These are phyloP conservation scores for Sceloporus undulatus DNA, from an alignment of 2,113 vertebrate species.

Conservation along the genomic window DNA sequence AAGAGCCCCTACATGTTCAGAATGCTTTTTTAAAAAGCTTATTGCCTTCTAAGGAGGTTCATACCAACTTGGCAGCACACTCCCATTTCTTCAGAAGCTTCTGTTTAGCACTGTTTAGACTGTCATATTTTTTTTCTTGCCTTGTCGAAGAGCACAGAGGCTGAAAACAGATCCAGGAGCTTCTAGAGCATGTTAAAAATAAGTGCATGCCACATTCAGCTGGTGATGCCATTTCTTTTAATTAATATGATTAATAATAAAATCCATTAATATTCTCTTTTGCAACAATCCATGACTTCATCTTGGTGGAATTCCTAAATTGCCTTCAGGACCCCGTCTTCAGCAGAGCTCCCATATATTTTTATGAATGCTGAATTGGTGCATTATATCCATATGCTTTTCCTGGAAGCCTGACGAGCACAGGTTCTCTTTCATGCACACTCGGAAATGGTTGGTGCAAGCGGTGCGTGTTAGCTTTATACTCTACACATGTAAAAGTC, in stretches of 20 bases:
- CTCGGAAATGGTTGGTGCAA: slow-evolving; percentile 41
- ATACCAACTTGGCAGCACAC: slow-evolving; percentile 35
- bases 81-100: slow-evolving; percentile 24
- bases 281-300: slow-evolving; percentile 62
- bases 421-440: slow-evolving; percentile 54
- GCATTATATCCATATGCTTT: slow-evolving; percentile 61
- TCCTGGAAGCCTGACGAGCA: slow-evolving; percentile 7
- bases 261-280: slow-evolving; percentile 43
- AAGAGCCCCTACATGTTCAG: slow-evolving; percentile 2
- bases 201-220: slow-evolving; percentile 11
- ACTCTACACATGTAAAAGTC: background rate
- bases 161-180: background rate
- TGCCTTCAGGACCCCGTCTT: slow-evolving; percentile 47
- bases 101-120: slow-evolving; percentile 27
- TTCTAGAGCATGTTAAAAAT: background rate
- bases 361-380: slow-evolving; percentile 62
- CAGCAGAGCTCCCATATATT: slow-evolving; percentile 47
- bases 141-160: background rate
- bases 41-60: slow-evolving; percentile 37
- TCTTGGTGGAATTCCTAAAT: slow-evolving; percentile 57
- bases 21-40: background rate
- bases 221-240: slow-evolving; percentile 14
- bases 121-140: slow-evolving; percentile 35
- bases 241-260: background rate
- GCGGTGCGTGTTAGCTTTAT: slow-evolving; percentile 56